phyloP scores from a whole-genome alignment of 1,140 invertebrate genomes.

The Papilio glaucus region DNA sequence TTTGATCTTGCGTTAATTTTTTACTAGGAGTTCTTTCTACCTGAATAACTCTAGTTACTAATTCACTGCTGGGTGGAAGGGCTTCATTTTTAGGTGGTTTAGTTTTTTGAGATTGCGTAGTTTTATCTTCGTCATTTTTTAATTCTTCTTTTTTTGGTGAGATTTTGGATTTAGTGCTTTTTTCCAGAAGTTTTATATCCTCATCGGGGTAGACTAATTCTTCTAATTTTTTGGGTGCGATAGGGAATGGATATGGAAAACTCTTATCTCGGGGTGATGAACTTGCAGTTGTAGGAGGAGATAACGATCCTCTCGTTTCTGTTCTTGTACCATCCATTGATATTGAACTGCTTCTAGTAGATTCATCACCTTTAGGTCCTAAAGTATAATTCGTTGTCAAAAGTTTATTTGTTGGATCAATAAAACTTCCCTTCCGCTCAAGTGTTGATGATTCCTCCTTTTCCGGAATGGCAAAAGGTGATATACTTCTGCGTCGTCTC shows the following conservation, averaged over 20 bases:
- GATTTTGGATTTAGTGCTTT: constrained; percentile 52
- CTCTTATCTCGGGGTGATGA: constrained; percentile 67
- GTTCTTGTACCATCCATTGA: constrained; percentile 51
- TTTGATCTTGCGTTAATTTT: constrained; percentile 68
- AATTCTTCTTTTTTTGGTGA: constrained; percentile 60
- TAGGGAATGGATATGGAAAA: constrained; percentile 58
- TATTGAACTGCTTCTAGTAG: constrained; percentile 58
- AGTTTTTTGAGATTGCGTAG: constrained; percentile 41
- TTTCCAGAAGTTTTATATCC: constrained; percentile 49
- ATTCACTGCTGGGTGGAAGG: constrained; percentile 56
- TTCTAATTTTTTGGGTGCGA: constrained; percentile 69
- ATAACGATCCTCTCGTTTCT: constrained; percentile 57
- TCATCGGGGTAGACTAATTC: constrained; percentile 73
- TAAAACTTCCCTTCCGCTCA: constrained; percentile 80
- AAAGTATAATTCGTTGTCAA: constrained; percentile 75
- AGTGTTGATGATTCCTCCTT: constrained; percentile 64
- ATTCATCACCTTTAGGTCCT: constrained; percentile 74
- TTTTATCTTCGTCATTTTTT: constrained; percentile 60
- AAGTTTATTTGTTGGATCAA: constrained; percentile 80
- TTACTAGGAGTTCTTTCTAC: constrained; percentile 76
- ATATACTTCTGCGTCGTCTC: constrained; percentile 79
- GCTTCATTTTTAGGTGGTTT: constrained; percentile 50
- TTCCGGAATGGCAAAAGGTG: constrained; percentile 79
- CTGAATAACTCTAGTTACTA: constrained; percentile 75
- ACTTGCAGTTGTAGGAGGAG: constrained; percentile 60